Evolutionary conservation across 2,113 vertebrate genomes (phyloP), one percentile per base, ranked within the genome.

Genomic region (Corythoichthys haematopterus): DNA sequence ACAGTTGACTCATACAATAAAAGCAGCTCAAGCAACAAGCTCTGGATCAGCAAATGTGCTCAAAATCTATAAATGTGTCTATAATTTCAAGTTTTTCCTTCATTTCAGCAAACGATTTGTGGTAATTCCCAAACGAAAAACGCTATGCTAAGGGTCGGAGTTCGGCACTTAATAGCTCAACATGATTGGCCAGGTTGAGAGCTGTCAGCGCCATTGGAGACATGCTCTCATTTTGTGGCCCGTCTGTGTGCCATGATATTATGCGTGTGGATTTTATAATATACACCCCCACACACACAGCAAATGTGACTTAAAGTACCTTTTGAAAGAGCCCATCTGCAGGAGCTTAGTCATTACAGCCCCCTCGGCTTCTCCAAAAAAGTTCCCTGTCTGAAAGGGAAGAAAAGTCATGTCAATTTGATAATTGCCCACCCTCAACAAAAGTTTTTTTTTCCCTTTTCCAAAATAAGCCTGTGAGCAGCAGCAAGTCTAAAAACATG

Each of bases 341-440:
- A 99, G 83, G 64, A 99, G 91, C 84, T 97, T 99, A 90, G 91
- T 96, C 97, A 99, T 99, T 81, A 99, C 97, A 6, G 97, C 95
- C 58, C 97, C 95, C 82, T 99, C 97, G 50, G 94, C 91, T 80
- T 98, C 95, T 50, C 97, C 97, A 81, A 99, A 98, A 81, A 99
- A 99, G 70, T 92, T 93, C 69, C 95, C 96, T 33, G 97, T 99
- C 97, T 99, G 87, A 69, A 58, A 51, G 5, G 3, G 69, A n/a
- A 69, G 36, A 36, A 14, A 36, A 36, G 12, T 13, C 55, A 15
- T 7, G 55, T 14, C 33, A 35, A 5, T 43, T 28, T 20, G 40
- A 62, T 7, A 6, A 11, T 40, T 38, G 4, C 14, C 15, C 10
- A 61, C 6, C 16, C 37, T 61, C 14, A 14, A 15, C 5, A 7